These are phyloP conservation scores for Halcyon smyrnensis DNA, from an alignment of 2,797 vertebrate genomes.

Conservation along the genomic window DNA sequence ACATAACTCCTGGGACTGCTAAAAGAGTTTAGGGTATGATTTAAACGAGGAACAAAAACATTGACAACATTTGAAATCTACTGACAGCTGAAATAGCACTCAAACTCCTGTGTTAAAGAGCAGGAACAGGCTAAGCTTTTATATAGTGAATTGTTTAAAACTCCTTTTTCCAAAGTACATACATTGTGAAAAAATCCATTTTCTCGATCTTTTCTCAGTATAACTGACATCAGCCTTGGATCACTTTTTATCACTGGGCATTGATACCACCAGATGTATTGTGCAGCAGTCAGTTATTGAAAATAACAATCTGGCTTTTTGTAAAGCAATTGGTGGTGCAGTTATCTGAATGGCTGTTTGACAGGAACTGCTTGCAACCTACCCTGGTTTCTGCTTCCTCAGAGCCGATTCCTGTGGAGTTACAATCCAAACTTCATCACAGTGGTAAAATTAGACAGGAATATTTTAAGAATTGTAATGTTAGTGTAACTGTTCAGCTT, in stretches of 20 bases:
- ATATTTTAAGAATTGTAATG: neutral
- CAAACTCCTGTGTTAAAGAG: neutral
- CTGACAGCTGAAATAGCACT: neutral
- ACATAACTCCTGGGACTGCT: neutral
- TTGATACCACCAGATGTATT: neutral
- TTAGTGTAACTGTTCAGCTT: neutral
- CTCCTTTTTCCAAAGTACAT: neutral
- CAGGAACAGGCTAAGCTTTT: neutral
- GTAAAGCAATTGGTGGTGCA: neutral
- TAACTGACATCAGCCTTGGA: neutral
- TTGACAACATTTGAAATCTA: neutral
- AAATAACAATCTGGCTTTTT: conserved; percentile 27
- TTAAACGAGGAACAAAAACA: neutral
- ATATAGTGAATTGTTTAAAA: neutral
- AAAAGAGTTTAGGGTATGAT: neutral
- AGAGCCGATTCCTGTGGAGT: neutral
- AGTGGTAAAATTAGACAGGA: neutral
- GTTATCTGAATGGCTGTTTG: neutral
- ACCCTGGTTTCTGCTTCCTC: conserved; percentile 27
- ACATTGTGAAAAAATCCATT: neutral
- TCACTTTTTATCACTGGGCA: neutral
- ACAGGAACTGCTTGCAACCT: neutral
- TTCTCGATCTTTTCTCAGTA: neutral
- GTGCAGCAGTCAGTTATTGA: neutral
- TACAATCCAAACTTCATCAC: neutral